A percentile compares a stretch with the other conserved stretches of the same genome.
phyloP scores from a whole-genome alignment of 2,888 invertebrate genomes.

The Nineta flava region DNA sequence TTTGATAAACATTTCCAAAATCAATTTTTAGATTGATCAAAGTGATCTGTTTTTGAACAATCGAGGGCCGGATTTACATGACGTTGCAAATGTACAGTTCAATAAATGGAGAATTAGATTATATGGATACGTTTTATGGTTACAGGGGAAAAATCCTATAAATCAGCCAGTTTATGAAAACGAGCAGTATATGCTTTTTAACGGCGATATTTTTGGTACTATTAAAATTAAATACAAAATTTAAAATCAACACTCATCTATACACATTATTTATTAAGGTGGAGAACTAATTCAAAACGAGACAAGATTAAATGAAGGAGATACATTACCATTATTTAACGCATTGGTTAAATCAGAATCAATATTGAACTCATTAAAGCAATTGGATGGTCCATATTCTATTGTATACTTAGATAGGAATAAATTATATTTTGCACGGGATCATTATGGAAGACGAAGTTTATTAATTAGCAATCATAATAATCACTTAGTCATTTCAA shows the following conservation, averaged over 20 bases:
- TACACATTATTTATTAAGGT: slow-evolving; percentile 5
- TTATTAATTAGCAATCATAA: slow-evolving; percentile 43
- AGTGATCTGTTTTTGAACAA: slow-evolving; percentile 29
- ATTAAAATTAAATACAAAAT: neutral
- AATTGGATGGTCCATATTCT: slow-evolving; percentile 69
- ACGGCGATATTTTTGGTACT: slow-evolving; percentile 73
- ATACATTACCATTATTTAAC: slow-evolving; percentile 35
- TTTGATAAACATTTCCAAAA: neutral
- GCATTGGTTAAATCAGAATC: slow-evolving; percentile 21
- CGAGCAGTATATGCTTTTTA: slow-evolving; percentile 59
- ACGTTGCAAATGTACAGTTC: slow-evolving; percentile 11
- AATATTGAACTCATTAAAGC: slow-evolving; percentile 29
- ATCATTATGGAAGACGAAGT: slow-evolving; percentile 73
- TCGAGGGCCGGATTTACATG: slow-evolving; percentile 39
- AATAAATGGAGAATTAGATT: slow-evolving; percentile 17
- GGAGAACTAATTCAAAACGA: slow-evolving; percentile 20
- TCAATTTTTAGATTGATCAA: slow-evolving; percentile 25
- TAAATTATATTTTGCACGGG: slow-evolving; percentile 66
- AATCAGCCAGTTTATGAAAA: slow-evolving; percentile 51
- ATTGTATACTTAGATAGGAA: slow-evolving; percentile 57
- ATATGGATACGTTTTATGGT: slow-evolving; percentile 58
- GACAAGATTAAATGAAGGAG: slow-evolving; percentile 26
- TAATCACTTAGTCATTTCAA: slow-evolving; percentile 30
- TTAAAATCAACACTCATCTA: neutral
- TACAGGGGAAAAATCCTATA: slow-evolving; percentile 51